Percentiles rank a stretch among this genome's conserved stretches.
These are phyloP conservation scores for Antheraea pernyi DNA, from an alignment of 1,140 invertebrate species.

Conservation along the genomic window DNA sequence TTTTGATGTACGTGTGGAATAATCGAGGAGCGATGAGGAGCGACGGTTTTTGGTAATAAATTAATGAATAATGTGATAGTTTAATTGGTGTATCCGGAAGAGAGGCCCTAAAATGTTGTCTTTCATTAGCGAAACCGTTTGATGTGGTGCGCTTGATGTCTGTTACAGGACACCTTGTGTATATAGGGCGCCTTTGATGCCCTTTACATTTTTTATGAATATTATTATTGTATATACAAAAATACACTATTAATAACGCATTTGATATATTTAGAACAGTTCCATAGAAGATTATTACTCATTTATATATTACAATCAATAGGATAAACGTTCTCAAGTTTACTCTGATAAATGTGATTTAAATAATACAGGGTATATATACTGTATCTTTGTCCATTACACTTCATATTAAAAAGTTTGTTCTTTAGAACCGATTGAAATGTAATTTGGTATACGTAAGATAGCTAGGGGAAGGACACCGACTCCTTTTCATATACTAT, in stretches of 20 bases:
- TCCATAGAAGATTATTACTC: neutral
- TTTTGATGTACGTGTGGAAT: constrained; percentile 11
- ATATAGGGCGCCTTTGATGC: constrained; percentile 18
- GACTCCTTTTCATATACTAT: no score
- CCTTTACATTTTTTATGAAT: constrained; percentile 1
- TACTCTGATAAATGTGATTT: no score
- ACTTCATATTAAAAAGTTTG: no score
- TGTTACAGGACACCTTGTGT: constrained; percentile 37
- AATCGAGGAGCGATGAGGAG: constrained; percentile 24
- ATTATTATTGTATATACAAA: neutral
- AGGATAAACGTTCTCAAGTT: no score
- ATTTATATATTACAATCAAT: no score
- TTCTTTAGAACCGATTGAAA: no score
- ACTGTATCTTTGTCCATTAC: no score
- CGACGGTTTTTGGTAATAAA: constrained; percentile 46
- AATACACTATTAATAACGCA: constrained; percentile 1
- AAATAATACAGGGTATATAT: no score
- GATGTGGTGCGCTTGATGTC: constrained; percentile 32
- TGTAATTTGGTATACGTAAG: no score
- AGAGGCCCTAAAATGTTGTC: constrained; percentile 30
- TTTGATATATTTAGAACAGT: neutral
- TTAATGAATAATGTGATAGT: constrained; percentile 62
- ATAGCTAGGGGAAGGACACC: no score
- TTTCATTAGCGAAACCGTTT: constrained; percentile 41
- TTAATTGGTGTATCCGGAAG: constrained; percentile 59